Base-by-base conservation (phyloP, 1,140 invertebrate genomes). In the Cydia strobilella region DNA sequence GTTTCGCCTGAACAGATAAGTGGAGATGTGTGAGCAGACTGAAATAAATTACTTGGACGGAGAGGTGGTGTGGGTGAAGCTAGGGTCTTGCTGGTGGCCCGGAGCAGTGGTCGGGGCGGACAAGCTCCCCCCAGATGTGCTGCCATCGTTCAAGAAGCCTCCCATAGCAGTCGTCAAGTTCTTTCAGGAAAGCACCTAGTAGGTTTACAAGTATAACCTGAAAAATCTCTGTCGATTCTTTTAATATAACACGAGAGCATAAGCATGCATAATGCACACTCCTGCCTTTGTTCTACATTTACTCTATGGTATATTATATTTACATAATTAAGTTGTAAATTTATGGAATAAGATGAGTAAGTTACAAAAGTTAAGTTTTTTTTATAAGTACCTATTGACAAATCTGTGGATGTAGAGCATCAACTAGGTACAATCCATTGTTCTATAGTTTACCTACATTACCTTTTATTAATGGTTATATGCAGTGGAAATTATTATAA, bases 61-160 rank as follows among this genome's bases (percentile, higher is more conserved):
- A 62, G 96, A 97, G 79, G 92, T 97, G 72, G 96, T 97, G 72
- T 97, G 96, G 96, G 96, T 97, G 2, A 97, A 97, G 87, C 88
- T 97, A 27, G 94, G 96, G 10, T 94, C 94, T 12, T 95, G 94
- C 80, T 96, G 96, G 95, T 97, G 96, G 96, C 96, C 96, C 45
- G 96, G 96, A 7, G 95, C 96, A 87, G 96, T 97, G 59, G 94
- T 95, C 48, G 94, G 94, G 59, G 87, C 94, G 23, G 93, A 94
- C 63, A 94, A 95, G 84, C 88, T 96, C 63, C 94, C 95, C 0
- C 93, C 94, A 73, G 95, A 95, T 78, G 94, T 96, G 72, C 88
- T 96, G 76, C 92, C 94, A 76, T 94, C 96, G 75, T 89, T 94
- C 82, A 95, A 94, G 76, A 96, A 96, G 82, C 94, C 95, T 45